Evolutionary conservation across 2,797 vertebrate species (phyloP).

Genomic region (Oryzias dopingdopingensis): DNA sequence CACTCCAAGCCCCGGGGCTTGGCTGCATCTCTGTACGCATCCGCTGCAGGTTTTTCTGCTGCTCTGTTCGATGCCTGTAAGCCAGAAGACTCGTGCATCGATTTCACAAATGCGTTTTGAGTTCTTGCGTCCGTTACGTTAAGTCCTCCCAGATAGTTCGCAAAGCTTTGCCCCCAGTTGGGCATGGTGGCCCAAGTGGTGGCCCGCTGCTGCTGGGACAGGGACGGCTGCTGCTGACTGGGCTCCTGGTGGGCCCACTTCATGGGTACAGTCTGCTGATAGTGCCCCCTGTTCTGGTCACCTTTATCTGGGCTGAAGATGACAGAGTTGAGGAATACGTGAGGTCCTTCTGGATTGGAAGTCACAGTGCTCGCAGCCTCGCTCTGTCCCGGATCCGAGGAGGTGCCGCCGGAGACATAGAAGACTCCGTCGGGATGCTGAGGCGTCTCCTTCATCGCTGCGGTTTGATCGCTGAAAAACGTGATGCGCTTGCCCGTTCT

Average conservation of each 20-base stretch:
- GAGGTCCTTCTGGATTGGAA: slow-evolving; percentile 70
- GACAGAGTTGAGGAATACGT: slow-evolving; percentile 83
- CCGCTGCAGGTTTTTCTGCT: slow-evolving; percentile 77
- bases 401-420: slow-evolving; percentile 76
- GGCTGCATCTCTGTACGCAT: slow-evolving; percentile 64
- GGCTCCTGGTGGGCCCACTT: slow-evolving; percentile 88
- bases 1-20: slow-evolving; percentile 70
- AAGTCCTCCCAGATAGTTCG: slow-evolving; percentile 77
- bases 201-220: slow-evolving; percentile 77
- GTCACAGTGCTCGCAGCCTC: slow-evolving; percentile 68
- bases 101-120: slow-evolving; percentile 70
- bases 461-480: slow-evolving; percentile 85
- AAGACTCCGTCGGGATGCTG: slow-evolving; percentile 86
- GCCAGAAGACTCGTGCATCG: slow-evolving; percentile 56
- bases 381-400: slow-evolving; percentile 77
- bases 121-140: slow-evolving; percentile 58
- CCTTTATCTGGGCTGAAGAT: slow-evolving; percentile 88
- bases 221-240: slow-evolving; percentile 72
- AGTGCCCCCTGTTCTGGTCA: slow-evolving; percentile 82
- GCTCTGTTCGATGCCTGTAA: slow-evolving; percentile 72
- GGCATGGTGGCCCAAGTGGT: slow-evolving; percentile 80
- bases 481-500: slow-evolving; percentile 90
- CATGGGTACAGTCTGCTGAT: slow-evolving; percentile 86
- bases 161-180: slow-evolving; percentile 83
- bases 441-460: slow-evolving; percentile 82